Base-by-base conservation (phyloP, 2,113 vertebrate genomes). In the Boulengeromyrus knoepffleri region DNA sequence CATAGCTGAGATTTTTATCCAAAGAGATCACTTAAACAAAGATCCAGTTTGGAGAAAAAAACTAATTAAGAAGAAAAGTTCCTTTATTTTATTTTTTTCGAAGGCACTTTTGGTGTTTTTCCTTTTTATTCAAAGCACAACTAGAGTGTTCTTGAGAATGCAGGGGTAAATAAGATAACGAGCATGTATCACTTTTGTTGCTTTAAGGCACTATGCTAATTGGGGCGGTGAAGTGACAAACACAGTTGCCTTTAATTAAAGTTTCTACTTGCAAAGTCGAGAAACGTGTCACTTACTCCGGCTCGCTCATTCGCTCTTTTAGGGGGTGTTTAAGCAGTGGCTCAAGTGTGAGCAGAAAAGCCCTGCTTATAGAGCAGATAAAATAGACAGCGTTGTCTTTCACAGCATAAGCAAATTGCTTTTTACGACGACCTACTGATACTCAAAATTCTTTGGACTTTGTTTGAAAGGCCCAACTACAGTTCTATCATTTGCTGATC, bases 241-340 rank as follows among this genome's bases (percentile, higher is more conserved):
- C 92, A 91, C 92, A 90, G 62, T 88, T 88, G 56, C 87, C 91
- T 93, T 91, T 92, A 93, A 93, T 93, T 93, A 92, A 92, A 91
- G 58, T 85, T 88, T 47, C 77, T 88, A 66, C 84, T 89, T 50
- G 24, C 47, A 42, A 50, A 85, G 31, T 50, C 49, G 12, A 58
- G 53, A 88, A 49, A 80, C 86, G 12, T 45, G 85, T 52, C 52
- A 27, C 80, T 90, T 52, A 85, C 62, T 70, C 66, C 5, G 17
- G 74, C 77, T 77, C 15, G 77, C 80, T 90, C 86, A 19, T 84
- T 88, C 19, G 70, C 21, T 90, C 58, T 89, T 89, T 39, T 49
- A 52, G 24, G 21, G 42, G 42, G 27, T 56, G 52, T 62, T 89
- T 85, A 45, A 53, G 50, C 36, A 39, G 52, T 85, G 52, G 31